Base-by-base conservation (phyloP, 1,140 invertebrate genomes). In the Drosophila carrolli region DNA sequence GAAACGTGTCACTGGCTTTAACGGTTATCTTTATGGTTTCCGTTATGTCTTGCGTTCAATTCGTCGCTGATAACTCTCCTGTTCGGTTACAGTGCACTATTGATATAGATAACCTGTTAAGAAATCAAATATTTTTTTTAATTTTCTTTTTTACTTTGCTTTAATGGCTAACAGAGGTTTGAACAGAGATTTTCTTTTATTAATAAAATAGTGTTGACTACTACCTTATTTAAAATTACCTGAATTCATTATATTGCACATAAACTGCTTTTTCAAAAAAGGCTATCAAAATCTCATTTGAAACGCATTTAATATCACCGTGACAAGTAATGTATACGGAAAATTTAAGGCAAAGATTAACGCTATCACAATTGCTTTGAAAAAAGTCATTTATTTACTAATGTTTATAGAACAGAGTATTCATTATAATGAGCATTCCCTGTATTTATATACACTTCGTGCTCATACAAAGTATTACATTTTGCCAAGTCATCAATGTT, bases 401-500 rank as follows among this genome's bases (percentile, higher is more conserved):
- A 10, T 6, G 8, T 32, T 50, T 29, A 50, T 50, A 32, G 14
- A 32, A 14, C n/a, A 16, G 0, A 51, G 5, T 5, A 11, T 35
- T 16, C 29, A 11, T 11, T 51, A 11, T 37, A 53, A 6, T 0
- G 14, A 37, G 50, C 10, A 10, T 37, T 9, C n/a, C 1, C 50
- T 32, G 50, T 43, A 41, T n/a, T 40, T n/a, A 16, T 16, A 19
- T 37, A 29, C 23, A 68, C 54, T 35, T 44, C 19, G 43, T 67
- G 48, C 58, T 55, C 74, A 86, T 48, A 71, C 51, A 70, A 57
- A 71, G 68, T 50, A 60, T 44, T 13, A 27, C 72, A 43, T 86
- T 82, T 65, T 86, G 83, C 74, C 75, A 71, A 86, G 83, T 86
- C 82, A 86, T 88, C 82, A 86, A 88, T 86, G 82, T 86, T 86